Evolutionary conservation across 2,797 vertebrate species (phyloP), one percentile per base, ranked within the genome.

Genomic region (Falco berigora): DNA sequence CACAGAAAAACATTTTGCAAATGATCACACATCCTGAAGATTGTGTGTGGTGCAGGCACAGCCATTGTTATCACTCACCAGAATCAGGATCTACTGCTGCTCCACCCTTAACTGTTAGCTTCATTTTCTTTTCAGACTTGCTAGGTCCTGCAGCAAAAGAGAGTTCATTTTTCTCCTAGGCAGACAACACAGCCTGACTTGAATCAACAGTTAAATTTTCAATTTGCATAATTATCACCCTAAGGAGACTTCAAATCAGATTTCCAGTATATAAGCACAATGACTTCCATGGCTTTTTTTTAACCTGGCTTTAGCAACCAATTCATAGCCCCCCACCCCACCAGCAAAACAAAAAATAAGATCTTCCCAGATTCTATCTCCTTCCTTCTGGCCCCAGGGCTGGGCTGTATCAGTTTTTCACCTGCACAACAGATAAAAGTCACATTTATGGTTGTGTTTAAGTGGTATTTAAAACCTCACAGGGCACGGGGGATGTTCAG

Each of bases 61-160:
- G 36, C 27, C 36, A 85, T 3, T 66, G 40, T 20, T 87, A 76
- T 40, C 88, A 88, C 96, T 93, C 94, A 99, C 99, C 99, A 61
- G 99, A 99, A 88, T 99, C 99, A 42, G 99, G 99, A 90, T 99
- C 99, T 46, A 99, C 99, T 28, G 99, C 99, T 32, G 99, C 99
- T 94, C 99, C 99, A 92, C 99, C 99, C 98, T 99, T 99, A 44
- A 99, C 99, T 1, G 99, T 99, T 76, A 99, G 97, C 78, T 99
- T 99, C 99, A 99, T 99, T 96, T 99, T 99, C 97, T 99, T 99
- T 87, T 98, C 98, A 77, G 98, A 97, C 96, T 99, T 99, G 98
- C 98, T 99, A 50, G 98, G 94, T 94, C 98, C 99, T 99, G 97
- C 25, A 87, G 76, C 19, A 12, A 86, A 50, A 94, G 6, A 75